These are phyloP conservation scores for Caerostris extrusa DNA, from an alignment of 1,140 invertebrate species.

Conservation along the genomic window DNA sequence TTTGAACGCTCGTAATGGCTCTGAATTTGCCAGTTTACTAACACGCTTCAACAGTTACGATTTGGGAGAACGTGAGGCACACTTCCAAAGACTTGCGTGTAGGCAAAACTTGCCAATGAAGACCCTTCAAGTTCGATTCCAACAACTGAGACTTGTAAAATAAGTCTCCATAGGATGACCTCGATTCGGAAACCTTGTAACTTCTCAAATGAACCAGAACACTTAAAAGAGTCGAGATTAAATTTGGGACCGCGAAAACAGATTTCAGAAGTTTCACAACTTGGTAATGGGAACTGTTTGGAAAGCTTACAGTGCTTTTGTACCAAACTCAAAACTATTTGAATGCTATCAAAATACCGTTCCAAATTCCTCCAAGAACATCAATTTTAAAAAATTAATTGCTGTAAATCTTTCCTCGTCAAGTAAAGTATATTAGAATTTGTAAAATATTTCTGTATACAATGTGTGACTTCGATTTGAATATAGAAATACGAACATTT, in stretches of 20 bases:
- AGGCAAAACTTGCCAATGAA: slow-evolving; percentile 8
- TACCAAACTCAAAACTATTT: no score
- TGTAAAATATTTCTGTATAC: no score
- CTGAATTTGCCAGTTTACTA: not conserved
- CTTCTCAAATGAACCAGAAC: not conserved
- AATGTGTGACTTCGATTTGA: no score
- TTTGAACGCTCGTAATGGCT: not conserved
- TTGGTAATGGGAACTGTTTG: not conserved
- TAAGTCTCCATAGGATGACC: not conserved
- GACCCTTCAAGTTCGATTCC: slow-evolving; percentile 22
- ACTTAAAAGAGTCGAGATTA: not conserved
- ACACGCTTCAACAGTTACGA: slow-evolving; percentile 51
- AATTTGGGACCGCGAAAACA: not conserved
- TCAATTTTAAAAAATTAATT: no score
- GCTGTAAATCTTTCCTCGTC: no score
- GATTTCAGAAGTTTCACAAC: not conserved
- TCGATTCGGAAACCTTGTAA: not conserved
- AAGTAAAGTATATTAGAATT: no score
- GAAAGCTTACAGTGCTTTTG: no score
- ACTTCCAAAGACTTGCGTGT: slow-evolving; percentile 31
- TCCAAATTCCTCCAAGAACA: no score
- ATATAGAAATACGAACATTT: no score
- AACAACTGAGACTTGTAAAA: not conserved
- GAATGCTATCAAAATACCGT: no score
- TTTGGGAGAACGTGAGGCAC: slow-evolving; percentile 11